Base-by-base conservation (phyloP, 2,888 invertebrate species). In the Noctua janthina region DNA sequence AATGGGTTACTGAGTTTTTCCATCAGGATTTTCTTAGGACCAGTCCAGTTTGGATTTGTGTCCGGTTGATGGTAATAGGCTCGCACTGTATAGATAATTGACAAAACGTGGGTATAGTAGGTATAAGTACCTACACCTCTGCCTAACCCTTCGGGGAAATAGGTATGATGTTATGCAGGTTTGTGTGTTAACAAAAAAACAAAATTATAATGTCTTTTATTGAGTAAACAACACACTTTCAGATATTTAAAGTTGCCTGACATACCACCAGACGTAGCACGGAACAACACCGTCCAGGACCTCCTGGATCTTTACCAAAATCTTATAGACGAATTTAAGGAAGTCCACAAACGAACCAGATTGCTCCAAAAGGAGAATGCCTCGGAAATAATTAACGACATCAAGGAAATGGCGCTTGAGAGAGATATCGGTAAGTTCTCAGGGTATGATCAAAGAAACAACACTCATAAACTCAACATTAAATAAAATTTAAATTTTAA, bases 381-480 rank as follows among this genome's bases (percentile, higher is more conserved):
- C n/a, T 97, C 98, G 5, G 99, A 99, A 95, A 97, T 99, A 81
- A 98, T 98, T 88, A 98, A 98, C 87, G 99, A 99, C 93, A 98
- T 99, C 75, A 98, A 98, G 89, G 98, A 98, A 84, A 99, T 99
- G 98, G 98, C 98, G 86, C 98, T 98, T 76, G 99, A 99, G 93
- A 98, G 98, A 92, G 98, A 98, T 90, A 98, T 98, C 89, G 97
- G 98, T 93, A 93, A 97, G 93, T 97, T 78, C 29, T 69, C 15
- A 71, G 43, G 43, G 43, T 43, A 43, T 8, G 43, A 43, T 43
- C 43, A 43, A 43, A 43, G 43, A 43, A 43, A 43, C 43, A 43
- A 43, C 43, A 43, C 7, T 7, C 8, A 43, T 43, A 43, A 43
- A 6, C 7, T 43, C 43, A 39, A 6, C 39, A n/a, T n/a, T n/a